phyloP scores from a whole-genome alignment of 1,140 invertebrate species.

The Dendroctonus ponderosae region DNA sequence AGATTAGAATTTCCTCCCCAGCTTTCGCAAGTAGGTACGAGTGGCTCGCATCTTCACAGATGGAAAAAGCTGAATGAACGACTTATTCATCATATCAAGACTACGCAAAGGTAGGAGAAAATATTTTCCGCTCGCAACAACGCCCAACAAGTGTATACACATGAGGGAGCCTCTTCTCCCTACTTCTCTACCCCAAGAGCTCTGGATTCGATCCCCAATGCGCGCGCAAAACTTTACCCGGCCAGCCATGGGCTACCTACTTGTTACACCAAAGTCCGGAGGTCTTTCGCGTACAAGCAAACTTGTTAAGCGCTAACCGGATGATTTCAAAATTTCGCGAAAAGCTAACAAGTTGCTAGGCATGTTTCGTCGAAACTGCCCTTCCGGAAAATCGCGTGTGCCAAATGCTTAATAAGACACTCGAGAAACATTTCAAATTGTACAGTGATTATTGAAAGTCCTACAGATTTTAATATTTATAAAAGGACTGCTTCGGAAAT shows the following conservation, averaged over 20 bases:
- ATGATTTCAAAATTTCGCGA: constrained; percentile 30
- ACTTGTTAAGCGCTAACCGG: constrained; percentile 24
- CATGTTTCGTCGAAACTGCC: too few species aligned
- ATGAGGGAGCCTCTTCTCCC: constrained; percentile 10
- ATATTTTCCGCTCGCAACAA: constrained; percentile 31
- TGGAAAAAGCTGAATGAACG: background rate
- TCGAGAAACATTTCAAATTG: too few species aligned
- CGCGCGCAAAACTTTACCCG: constrained; percentile 40
- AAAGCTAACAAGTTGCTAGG: too few species aligned
- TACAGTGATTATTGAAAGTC: too few species aligned
- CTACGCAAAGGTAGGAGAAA: constrained; percentile 13
- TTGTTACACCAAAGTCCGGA: constrained; percentile 49
- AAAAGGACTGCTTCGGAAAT: too few species aligned
- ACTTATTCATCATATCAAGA: too few species aligned
- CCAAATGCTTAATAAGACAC: too few species aligned
- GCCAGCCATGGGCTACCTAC: constrained; percentile 48
- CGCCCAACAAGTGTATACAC: constrained; percentile 33
- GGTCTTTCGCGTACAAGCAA: constrained; percentile 43
- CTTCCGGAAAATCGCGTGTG: too few species aligned
- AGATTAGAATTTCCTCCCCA: background rate
- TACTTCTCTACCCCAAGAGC: background rate
- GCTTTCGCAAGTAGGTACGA: background rate
- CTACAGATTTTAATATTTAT: too few species aligned
- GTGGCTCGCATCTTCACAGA: background rate
- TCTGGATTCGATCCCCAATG: constrained; percentile 33